Conservation (phyloP, 1,140 invertebrate species). For the Diabrotica virgifera region DNA sequence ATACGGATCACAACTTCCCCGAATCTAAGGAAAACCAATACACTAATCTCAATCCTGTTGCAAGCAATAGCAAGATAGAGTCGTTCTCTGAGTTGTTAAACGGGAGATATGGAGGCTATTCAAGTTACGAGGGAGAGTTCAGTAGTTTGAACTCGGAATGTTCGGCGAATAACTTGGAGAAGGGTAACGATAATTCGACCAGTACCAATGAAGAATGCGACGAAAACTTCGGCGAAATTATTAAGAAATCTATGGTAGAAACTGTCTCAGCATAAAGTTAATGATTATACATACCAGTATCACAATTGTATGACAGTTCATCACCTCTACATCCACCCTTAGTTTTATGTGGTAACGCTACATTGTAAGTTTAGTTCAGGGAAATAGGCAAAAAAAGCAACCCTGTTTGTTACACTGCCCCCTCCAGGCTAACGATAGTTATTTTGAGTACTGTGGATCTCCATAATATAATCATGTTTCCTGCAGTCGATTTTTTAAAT, state of each 20-base stretch:
- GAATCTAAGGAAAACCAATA: constrained; percentile 53
- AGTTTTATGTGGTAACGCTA: no score
- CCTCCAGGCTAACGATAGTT: no score
- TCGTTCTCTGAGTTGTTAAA: constrained; percentile 65
- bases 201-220: constrained; percentile 52
- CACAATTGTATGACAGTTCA: no score
- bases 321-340: no score
- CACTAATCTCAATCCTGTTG: constrained; percentile 56
- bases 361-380: no score
- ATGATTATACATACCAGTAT: constrained; percentile 21
- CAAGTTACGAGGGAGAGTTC: constrained; percentile 36
- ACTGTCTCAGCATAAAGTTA: constrained; percentile 73
- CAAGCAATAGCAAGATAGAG: constrained; percentile 63
- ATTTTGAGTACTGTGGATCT: no score
- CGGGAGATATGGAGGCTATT: constrained; percentile 56
- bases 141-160: constrained; percentile 21
- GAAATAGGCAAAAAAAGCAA: no score
- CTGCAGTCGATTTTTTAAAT: no score
- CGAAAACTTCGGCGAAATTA: constrained; percentile 88
- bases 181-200: constrained; percentile 18
- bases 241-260: constrained; percentile 90
- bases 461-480: no score
- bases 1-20: constrained; percentile 35
- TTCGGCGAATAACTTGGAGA: constrained; percentile 18
- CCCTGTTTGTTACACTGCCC: no score